Base-by-base conservation (phyloP, 2,888 invertebrate genomes). In the Acleris literana region DNA sequence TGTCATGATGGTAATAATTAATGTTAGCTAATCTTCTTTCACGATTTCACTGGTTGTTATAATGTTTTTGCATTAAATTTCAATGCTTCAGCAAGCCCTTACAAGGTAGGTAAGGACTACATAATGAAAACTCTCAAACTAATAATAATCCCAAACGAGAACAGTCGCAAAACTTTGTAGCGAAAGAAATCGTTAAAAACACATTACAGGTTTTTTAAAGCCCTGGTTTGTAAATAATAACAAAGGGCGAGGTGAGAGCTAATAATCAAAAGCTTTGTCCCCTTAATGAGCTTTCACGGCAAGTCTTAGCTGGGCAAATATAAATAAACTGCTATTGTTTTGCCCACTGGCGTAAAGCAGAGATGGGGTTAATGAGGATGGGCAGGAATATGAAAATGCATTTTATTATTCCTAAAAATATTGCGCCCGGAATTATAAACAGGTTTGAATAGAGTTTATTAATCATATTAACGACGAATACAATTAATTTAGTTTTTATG, bases 181-280 rank as follows among this genome's bases (percentile, higher is more conserved):
- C 59, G 58, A 68, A 68, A 68, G 69, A 68, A 72, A 78, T 72
- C 68, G 63, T 67, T 72, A 72, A 65, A 71, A 74, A 72, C 67
- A 64, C 70, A 69, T 70, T 71, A 68, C 72, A 70, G 69, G 72
- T 72, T 70, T 71, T 67, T 71, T 66, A 72, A 76, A 80, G 78
- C 74, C 70, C 72, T 70, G 68, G 74, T 73, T 69, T 75, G 74
- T 76, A 79, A 80, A 81, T 79, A 82, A 81, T 74, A 81, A 83
- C 80, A 82, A 82, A 81, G 74, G 72, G 73, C 72, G 79, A 84
- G 85, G 83, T 84, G 81, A 75, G 79, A 79, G 79, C 77, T 82
- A 84, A 84, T 85, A 85, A 85, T 82, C 80, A 78, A 76, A 79
- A 78, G 81, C 79, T 84, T 83, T 85, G 82, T 82, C 79, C 74